Base-by-base conservation (phyloP, 1,140 invertebrate species). In the Brachionus paranguensis region DNA sequence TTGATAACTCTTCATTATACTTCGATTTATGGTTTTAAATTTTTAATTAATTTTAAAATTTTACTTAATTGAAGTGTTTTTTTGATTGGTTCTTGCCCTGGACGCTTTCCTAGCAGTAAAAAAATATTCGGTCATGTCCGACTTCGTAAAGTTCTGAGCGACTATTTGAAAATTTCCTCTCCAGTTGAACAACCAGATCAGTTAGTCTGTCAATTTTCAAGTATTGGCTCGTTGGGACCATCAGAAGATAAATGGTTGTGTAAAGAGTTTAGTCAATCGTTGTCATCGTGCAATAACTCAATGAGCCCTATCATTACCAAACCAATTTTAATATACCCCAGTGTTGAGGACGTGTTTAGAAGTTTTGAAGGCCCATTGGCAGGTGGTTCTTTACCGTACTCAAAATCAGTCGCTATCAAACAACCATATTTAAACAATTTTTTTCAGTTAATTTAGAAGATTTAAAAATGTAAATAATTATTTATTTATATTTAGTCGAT, bases 371-470 rank as follows among this genome's bases (percentile, higher is more conserved):
- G 94, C 2, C 92, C 93, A 83, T 88, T 92, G 45, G 95, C 94
- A 12, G 95, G 95, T 11, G 93, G 93, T 0, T 96, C 95, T 88
- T 89, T 98, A n/a, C 96, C 96, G 0, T 98, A 98, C 88, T 92
- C 92, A 4, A 92, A 92, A 78, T 91, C 91, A 76, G 92, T 91
- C 0, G 94, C 96, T 86, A 89, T 91, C n/a, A 97, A 96, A 87
- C 96, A 98, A 87, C 87, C 89, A 1, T 98, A 95, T 93, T 89
- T 98, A 0, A 92, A 92, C 76, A 88, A 91, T 4, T 93, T 93
- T 88, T 89, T 98, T 64, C 92, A 94, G 94, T 95, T 90, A 91
- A 91, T 91, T 76, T n/a, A 68, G 37, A 65, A 64, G 45, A 55
- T 64, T 55, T 47, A 65, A 29, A 72, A 12, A 68, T 29, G 17